Base-by-base conservation (phyloP, 2,888 invertebrate genomes). In the Rhodophaea formosa region DNA sequence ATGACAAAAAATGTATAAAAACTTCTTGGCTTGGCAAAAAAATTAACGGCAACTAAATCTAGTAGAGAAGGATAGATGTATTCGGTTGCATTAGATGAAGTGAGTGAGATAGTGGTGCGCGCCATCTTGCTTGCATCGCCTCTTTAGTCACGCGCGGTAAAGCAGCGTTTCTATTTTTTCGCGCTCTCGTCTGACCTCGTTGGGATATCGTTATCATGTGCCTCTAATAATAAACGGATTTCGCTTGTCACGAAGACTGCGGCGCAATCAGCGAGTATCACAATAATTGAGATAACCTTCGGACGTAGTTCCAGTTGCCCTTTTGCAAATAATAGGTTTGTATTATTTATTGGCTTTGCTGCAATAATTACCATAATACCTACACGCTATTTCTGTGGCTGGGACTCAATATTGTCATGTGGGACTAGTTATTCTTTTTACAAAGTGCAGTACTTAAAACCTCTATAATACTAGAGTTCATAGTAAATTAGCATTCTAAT, bases 111-210 rank as follows among this genome's bases (percentile, higher is more conserved):
- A 66, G 80, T 59, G 63, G 67, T 72, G 68, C 73, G 75, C 87
- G 88, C 84, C 84, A 85, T 89, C 80, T 88, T 87, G 85, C 79
- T 78, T 84, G 85, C 83, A 85, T 80, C 78, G 79, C 78, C 77
- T 80, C 76, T 88, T 86, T 84, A 84, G 88, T 88, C 88, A 88
- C 88, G 88, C 87, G 84, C 86, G 80, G 79, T 81, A 79, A 82
- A 82, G 76, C 84, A 81, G 80, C 82, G 86, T 88, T 89, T 87
- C 87, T 86, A 90, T 88, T 89, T 90, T 88, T 90, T 90, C 84
- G 78, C 81, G 82, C 72, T 86, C 83, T 83, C 78, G 80, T 80
- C 83, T 88, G 88, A 88, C 89, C 89, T 89, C 89, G 86, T 85
- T 84, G 82, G 78, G 87, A 87, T 88, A 90, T 90, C 89, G 86